These are phyloP conservation scores for Lophotis ruficrista DNA, from an alignment of 2,113 vertebrate genomes.

Conservation along the genomic window DNA sequence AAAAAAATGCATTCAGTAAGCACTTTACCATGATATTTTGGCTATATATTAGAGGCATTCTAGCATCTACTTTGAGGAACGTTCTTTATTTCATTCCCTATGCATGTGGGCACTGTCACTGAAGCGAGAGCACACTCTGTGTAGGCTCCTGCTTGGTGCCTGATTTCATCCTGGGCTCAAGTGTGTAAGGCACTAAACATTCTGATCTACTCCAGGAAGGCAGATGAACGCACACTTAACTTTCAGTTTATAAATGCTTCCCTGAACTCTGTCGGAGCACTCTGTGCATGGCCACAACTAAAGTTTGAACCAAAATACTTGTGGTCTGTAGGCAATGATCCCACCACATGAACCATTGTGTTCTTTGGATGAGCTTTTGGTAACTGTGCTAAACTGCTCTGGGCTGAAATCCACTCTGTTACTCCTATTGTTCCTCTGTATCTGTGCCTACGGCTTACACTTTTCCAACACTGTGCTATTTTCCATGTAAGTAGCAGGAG, in stretches of 20 bases:
- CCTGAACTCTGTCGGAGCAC: not conserved
- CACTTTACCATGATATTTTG: not conserved
- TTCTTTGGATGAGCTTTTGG: not conserved
- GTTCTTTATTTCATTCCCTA: not conserved
- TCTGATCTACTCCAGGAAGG: not conserved
- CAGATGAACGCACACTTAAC: not conserved
- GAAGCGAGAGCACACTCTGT: fast-evolving
- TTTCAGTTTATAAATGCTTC: not conserved
- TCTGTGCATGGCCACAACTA: not conserved
- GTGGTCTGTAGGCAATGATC: not conserved
- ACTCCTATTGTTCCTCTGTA: constrained; percentile 1
- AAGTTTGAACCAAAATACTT: constrained; percentile 15
- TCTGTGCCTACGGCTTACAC: not conserved
- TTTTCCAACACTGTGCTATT: not conserved
- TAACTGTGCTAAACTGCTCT: constrained; percentile 25
- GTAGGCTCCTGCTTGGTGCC: not conserved
- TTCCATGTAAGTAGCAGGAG: not conserved
- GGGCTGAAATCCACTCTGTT: not conserved
- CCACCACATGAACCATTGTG: not conserved
- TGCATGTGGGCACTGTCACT: fast-evolving
- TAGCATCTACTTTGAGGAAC: not conserved
- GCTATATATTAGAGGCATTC: not conserved
- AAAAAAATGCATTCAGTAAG: not conserved
- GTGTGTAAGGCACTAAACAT: not conserved
- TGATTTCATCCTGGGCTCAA: not conserved